Percentiles rank a stretch among this genome's conserved stretches.
Conservation (phyloP, 2,113 vertebrate species). For the Propithecus coquereli region DNA sequence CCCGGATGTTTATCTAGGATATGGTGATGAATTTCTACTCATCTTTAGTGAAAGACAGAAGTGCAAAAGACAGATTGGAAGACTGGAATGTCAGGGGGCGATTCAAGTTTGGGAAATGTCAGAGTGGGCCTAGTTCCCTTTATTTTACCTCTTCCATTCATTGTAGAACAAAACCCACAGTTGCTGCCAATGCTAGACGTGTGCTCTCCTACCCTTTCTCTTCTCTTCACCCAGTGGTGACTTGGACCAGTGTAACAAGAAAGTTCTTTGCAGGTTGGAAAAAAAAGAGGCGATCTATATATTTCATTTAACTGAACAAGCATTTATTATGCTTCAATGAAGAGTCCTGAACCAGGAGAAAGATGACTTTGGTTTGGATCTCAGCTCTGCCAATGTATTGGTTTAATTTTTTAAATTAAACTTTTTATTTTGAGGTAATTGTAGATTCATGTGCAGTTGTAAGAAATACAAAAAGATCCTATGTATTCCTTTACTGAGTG, state of each 20-base stretch:
- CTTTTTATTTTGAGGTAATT: slow-evolving; percentile 4
- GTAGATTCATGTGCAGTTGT: background rate
- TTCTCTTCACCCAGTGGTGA: background rate
- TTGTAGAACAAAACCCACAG: background rate
- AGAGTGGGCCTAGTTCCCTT: background rate
- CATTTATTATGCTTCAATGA: background rate
- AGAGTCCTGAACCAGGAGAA: background rate
- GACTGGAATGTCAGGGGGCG: background rate
- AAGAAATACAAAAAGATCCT: background rate
- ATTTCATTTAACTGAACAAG: background rate
- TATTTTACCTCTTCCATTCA: background rate
- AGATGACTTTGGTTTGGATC: background rate
- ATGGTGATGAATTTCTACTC: background rate
- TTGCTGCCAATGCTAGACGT: background rate
- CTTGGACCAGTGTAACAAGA: background rate
- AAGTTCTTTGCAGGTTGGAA: background rate
- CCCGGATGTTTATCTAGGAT: slow-evolving; percentile 48
- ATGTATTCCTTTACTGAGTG: background rate
- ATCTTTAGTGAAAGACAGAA: slow-evolving; percentile 13
- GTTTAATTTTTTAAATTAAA: background rate
- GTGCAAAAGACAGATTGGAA: background rate
- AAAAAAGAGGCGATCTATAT: background rate
- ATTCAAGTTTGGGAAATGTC: slow-evolving; percentile 13
- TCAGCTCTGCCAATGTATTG: background rate
- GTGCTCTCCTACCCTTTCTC: background rate